Conservation (phyloP, 2,797 vertebrate species). For the Phoebastria nigripes region DNA sequence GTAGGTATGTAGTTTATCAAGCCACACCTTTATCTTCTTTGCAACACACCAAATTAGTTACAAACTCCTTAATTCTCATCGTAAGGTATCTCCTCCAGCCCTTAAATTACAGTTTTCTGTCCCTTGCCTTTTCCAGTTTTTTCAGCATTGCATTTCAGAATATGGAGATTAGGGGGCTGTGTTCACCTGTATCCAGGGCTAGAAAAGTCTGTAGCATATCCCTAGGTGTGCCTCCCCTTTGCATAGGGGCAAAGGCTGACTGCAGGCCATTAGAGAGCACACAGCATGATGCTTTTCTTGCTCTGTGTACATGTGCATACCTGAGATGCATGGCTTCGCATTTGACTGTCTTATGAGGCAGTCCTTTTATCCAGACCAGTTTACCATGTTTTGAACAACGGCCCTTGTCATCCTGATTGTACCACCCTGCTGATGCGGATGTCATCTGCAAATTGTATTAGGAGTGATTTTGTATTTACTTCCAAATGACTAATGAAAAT, state of each 20-base stretch:
- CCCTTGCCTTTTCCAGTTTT: neutral
- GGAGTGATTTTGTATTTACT: slow-evolving; percentile 21
- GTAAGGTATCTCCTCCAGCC: neutral
- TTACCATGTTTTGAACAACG: neutral
- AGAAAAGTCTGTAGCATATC: neutral
- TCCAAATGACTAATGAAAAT: slow-evolving; percentile 22
- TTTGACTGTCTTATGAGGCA: neutral
- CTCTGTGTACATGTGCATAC: neutral
- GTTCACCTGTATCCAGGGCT: too few relatives aligned
- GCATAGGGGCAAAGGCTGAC: neutral
- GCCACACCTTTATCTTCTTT: neutral
- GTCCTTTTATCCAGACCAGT: neutral
- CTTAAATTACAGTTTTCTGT: neutral
- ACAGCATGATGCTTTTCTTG: neutral
- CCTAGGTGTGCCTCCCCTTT: neutral
- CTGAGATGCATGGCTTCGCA: neutral
- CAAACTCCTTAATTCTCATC: neutral
- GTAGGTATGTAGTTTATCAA: neutral
- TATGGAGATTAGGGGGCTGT: neutral
- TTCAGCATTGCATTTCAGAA: neutral
- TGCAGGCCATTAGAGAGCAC: neutral
- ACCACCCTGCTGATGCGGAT: neutral
- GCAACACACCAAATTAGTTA: neutral
- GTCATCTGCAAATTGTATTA: neutral
- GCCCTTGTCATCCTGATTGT: neutral